Base-by-base conservation (phyloP, 2,888 invertebrate species). In the Drosophila recens region DNA sequence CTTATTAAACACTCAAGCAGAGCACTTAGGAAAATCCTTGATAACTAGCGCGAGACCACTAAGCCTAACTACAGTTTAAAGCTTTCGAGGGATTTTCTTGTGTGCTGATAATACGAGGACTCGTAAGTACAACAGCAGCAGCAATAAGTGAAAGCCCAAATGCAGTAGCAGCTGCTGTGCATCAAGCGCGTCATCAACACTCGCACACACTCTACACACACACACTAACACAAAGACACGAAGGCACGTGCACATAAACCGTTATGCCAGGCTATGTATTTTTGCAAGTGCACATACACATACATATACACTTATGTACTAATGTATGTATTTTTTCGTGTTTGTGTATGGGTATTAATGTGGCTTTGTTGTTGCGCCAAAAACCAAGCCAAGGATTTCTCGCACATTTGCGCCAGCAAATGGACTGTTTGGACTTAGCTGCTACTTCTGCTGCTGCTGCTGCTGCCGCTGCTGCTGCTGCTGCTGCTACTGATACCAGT, bases 311-410 rank as follows among this genome's bases (percentile, higher is more conserved):
- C 40, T 11, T 42, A 48, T 65, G 48, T 53, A 59, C 33, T 33
- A 38, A 15, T 3, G 56, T 72, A 27, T 68, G 59, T 33, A 33
- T 10, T 56, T 73, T 33, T 69, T 59, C 58, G 43, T 52, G 63
- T 51, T 62, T 48, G 46, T 43, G 52, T 66, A 45, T 48, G 57
- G 45, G 65, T 33, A 64, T 72, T 56, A 72, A 70, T 64, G 69
- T 59, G 62, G 79, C 79, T 79, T 87, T 89, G 89, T 84, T 89
- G 87, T 82, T 89, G 81, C 73, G 69, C 84, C 82, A 82, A 86
- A 83, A 84, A 87, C 78, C 82, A 87, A 86, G 89, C 86, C 87
- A 86, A 86, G 86, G 86, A 82, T 89, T 85, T 89, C 82, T 87
- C 75, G 73, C 82, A 89, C 80, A 82, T 80, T 89, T 76, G 69